These are phyloP conservation scores for Columba livia DNA, from an alignment of 2,113 vertebrate species.

Conservation along the genomic window DNA sequence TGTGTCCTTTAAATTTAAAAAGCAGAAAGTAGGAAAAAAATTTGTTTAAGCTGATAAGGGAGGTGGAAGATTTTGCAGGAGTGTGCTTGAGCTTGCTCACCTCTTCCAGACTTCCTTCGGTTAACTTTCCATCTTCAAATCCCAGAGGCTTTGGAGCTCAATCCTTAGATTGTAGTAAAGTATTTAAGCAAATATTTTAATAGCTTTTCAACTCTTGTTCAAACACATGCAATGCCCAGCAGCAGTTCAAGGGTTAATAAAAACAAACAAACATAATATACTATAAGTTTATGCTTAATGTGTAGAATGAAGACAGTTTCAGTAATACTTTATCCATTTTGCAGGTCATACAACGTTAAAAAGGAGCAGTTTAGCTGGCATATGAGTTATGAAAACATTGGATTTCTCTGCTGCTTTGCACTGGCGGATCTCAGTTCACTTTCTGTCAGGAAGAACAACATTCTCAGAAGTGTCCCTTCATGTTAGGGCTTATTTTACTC, in stretches of 20 bases:
- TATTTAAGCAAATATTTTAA: slow-evolving; percentile 60
- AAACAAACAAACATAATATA: slow-evolving; percentile 27
- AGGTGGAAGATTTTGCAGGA: slow-evolving; percentile 20
- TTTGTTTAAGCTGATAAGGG: slow-evolving; percentile 40
- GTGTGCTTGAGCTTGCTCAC: slow-evolving; percentile 2
- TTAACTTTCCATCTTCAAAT: slow-evolving; percentile 24
- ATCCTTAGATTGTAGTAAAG: background rate
- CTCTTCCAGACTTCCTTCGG: slow-evolving; percentile 20
- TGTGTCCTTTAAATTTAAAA: slow-evolving; percentile 9
- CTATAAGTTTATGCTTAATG: background rate
- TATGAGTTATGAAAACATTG: background rate
- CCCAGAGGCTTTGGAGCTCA: slow-evolving; percentile 26
- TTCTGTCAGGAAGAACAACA: slow-evolving; percentile 1
- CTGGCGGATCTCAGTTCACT: background rate
- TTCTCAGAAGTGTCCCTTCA: background rate
- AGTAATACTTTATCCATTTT: slow-evolving; percentile 3
- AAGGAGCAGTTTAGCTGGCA: background rate
- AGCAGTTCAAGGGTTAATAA: slow-evolving; percentile 51
- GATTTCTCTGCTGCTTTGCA: background rate
- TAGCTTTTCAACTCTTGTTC: slow-evolving; percentile 46
- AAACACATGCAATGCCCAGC: slow-evolving; percentile 28
- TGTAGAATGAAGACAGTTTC: slow-evolving; percentile 7
- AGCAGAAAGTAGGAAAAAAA: slow-evolving; percentile 4
- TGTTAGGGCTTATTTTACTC: background rate
- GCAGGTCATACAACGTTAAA: background rate